phyloP scores from a whole-genome alignment of 2,797 vertebrate species.

The Acipenser oxyrinchus region DNA sequence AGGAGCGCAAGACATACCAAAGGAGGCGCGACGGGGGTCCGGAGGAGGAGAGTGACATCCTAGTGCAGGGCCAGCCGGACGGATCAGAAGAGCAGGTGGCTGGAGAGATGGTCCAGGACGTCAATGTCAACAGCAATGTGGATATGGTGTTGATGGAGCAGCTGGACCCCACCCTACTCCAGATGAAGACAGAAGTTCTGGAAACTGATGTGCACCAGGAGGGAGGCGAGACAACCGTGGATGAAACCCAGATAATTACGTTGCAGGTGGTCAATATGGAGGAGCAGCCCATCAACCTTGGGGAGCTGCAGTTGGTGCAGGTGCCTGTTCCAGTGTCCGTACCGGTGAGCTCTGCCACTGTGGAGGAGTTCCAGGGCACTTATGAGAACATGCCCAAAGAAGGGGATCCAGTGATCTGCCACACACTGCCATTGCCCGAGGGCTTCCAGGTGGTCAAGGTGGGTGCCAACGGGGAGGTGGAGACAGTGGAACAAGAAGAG shows the following conservation, averaged over 20 bases:
- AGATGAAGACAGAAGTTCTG: conserved; percentile 97
- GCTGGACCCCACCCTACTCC: conserved; percentile 82
- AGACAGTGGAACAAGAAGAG: conserved; percentile 87
- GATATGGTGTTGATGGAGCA: conserved; percentile 97
- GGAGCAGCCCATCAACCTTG: conserved; percentile 87
- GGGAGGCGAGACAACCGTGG: conserved; percentile 74
- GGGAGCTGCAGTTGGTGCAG: conserved; percentile 91
- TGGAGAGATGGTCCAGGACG: conserved; percentile 48
- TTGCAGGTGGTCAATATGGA: conserved; percentile 97
- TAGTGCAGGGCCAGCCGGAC: conserved; percentile 78
- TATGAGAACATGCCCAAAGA: conserved; percentile 87
- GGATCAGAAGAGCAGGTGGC: conserved; percentile 73
- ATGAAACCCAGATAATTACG: conserved; percentile 96
- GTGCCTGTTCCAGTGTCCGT: conserved; percentile 87
- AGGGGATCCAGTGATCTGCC: conserved; percentile 93
- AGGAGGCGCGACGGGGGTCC: conserved; percentile 76
- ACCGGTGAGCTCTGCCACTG: conserved; percentile 76
- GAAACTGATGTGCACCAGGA: conserved; percentile 69
- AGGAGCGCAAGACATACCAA: conserved; percentile 89
- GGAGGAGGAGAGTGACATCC: conserved; percentile 73
- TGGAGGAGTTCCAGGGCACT: conserved; percentile 85
- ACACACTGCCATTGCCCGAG: conserved; percentile 90
- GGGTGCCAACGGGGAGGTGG: conserved; percentile 93
- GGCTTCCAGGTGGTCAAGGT: conserved; percentile 98
- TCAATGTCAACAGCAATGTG: conserved; percentile 67